phyloP scores from a whole-genome alignment of 2,797 vertebrate genomes.

The Adrianichthys oophorus region DNA sequence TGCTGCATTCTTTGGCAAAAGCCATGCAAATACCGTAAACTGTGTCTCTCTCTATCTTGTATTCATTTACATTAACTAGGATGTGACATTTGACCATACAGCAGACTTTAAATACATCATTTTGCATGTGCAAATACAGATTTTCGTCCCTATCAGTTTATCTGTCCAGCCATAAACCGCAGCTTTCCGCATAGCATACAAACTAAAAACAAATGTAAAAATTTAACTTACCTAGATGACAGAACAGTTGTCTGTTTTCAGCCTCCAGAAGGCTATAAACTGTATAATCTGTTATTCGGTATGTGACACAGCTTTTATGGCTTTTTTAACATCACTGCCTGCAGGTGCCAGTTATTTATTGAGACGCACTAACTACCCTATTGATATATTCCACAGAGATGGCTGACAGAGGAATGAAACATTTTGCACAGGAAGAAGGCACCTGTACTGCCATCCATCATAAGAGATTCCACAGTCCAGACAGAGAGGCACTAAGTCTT shows the following conservation, averaged over 20 bases:
- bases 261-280: background rate
- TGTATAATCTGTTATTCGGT: conserved; percentile 19
- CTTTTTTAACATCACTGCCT: conserved; percentile 21
- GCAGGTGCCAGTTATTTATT: conserved; percentile 24
- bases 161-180: background rate
- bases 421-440: background rate
- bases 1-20: conserved; percentile 3
- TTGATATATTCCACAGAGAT: conserved; percentile 30
- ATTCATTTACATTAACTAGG: no score
- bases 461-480: conserved; percentile 15
- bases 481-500: conserved; percentile 16
- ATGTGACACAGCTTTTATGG: conserved; percentile 22
- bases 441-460: conserved; percentile 13
- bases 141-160: conserved; percentile 5
- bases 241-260: conserved; percentile 1
- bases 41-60: no score
- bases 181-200: conserved; percentile 35
- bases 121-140: no score
- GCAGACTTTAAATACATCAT: no score
- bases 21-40: background rate
- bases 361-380: conserved; percentile 18
- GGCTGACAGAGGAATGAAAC: conserved; percentile 10
- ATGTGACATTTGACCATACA: no score
- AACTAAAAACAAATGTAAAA: conserved; percentile 46
- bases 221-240: conserved; percentile 11